Base-by-base conservation (phyloP, 1,140 invertebrate genomes). In the Probaryconus sp. region DNA sequence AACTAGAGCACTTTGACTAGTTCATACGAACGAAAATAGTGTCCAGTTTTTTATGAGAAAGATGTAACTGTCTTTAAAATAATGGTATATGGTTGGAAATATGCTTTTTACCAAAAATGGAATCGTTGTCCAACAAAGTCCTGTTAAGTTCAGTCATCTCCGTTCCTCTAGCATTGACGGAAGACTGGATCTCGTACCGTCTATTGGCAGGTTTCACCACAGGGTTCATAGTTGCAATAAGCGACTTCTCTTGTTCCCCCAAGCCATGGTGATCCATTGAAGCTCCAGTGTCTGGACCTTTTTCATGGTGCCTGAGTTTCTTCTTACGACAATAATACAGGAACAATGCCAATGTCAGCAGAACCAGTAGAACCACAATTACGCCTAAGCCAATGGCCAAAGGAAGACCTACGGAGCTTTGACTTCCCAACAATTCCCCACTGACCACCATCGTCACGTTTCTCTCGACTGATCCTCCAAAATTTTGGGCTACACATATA, bases 401-500 rank as follows among this genome's bases (percentile, higher is more conserved):
- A 0, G 86, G 85, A 43, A 89, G 73, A 38, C 83, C 79, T 45
- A 88, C 72, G 18, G 86, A 83, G 26, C 81, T 85, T 10, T 84
- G 79, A 67, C 87, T 85, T 16, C 85, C 85, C 16, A 83, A 76
- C 2, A 88, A 73, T 6, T 89, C 85, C 0, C 89, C 80, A 7
- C 88, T 83, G 0, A 95, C 89, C 5, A 88, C 81, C 11, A 97
- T 82, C 0, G 91, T 92, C 0, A 96, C 85, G 82, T 90, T 95
- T 53, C 88, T 91, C 78, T 94, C 93, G 26, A 93, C 93, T 5
- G 92, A 90, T 0, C 96, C 97, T 1, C 94, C 96, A 0, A 91
- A 89, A 85, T 96, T 98, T 51, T 92, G 93, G 0, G 95, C 96
- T 3, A 93, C 89, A 77, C 96, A 98, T n/a, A 92, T 90, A 82